phyloP scores from a whole-genome alignment of 2,888 invertebrate species.

The Micoletzkya japonica region DNA sequence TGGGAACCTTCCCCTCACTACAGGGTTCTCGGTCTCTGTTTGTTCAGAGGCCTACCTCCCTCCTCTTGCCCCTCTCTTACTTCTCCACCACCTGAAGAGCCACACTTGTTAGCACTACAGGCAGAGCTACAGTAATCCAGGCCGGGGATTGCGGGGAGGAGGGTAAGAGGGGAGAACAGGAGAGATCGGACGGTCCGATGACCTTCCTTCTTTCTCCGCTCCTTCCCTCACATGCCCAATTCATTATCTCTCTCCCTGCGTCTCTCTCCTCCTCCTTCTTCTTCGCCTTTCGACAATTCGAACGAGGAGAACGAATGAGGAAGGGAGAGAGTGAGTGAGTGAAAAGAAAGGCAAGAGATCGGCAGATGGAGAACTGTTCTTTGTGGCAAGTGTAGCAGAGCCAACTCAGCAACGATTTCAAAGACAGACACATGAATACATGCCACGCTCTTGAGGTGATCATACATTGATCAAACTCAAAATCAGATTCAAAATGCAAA shows the following conservation, averaged over 20 bases:
- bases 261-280: background rate
- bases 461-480: too few species aligned
- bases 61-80: background rate
- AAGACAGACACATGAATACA: too few species aligned
- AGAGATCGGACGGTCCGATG: too few species aligned
- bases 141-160: too few species aligned
- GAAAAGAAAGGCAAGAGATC: too few species aligned
- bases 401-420: too few species aligned
- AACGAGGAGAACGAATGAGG: background rate
- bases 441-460: too few species aligned
- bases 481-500: too few species aligned
- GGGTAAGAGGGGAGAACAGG: too few species aligned
- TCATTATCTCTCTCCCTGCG: background rate
- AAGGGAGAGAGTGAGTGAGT: background rate
- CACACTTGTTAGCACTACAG: background rate
- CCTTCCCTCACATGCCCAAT: background rate
- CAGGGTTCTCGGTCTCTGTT: conserved; percentile 1
- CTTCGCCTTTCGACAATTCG: background rate
- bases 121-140: too few species aligned
- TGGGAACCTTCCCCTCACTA: background rate
- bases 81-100: background rate
- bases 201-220: background rate
- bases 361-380: too few species aligned
- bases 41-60: conserved; percentile 1
- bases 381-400: too few species aligned